A percentile compares a stretch with the other conserved stretches of the same genome.
Evolutionary conservation across 2,113 vertebrate species (phyloP).

Genomic region (Nothoprocta perdicaria): DNA sequence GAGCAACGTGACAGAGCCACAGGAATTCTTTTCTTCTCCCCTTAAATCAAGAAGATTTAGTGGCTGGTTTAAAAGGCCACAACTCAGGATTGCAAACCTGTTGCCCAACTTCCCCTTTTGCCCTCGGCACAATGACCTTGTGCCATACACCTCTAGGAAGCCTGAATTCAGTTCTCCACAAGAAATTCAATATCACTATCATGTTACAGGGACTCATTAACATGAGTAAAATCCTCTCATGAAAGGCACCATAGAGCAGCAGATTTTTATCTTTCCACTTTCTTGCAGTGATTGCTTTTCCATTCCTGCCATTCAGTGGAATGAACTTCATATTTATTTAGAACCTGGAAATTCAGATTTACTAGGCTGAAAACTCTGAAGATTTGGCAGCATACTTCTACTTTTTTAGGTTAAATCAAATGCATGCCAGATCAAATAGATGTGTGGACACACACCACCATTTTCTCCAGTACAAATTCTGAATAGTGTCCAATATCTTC

Average conservation of each 20-base stretch:
- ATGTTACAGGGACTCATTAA: conserved; percentile 42
- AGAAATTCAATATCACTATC: conserved; percentile 25
- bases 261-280: conserved; percentile 60
- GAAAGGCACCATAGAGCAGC: background rate
- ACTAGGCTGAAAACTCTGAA: background rate
- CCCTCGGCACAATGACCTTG: background rate
- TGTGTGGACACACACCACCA: background rate
- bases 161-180: background rate
- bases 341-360: conserved; percentile 18
- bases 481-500: background rate
- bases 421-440: background rate
- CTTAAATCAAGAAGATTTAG: conserved; percentile 28
- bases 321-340: conserved; percentile 49
- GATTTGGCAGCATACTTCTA: background rate
- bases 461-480: background rate
- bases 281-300: conserved; percentile 46
- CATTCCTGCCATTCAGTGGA: conserved; percentile 48
- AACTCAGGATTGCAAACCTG: background rate
- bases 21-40: background rate
- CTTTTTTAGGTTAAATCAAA: background rate
- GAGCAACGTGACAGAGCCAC: background rate
- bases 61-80: conserved; percentile 4
- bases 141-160: background rate
- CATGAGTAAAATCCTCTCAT: conserved; percentile 15
- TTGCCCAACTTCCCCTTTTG: background rate